Conservation (phyloP, 2,888 invertebrate genomes). For the Onthophagus sagittarius region DNA sequence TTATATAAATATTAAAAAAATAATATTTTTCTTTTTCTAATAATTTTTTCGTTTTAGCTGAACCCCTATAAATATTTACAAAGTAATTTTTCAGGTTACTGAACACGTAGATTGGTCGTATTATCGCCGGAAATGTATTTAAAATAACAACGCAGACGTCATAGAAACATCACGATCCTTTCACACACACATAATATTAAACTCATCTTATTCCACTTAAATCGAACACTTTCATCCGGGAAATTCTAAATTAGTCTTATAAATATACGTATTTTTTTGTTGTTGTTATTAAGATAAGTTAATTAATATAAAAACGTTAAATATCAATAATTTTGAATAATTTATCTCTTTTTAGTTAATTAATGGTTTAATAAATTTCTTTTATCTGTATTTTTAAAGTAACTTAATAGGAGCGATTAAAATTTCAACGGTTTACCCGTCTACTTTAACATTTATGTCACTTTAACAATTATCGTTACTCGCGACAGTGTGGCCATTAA, state of each 20-base stretch:
- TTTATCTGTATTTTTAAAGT: neutral
- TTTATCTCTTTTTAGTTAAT: too few relatives aligned
- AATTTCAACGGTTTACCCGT: neutral
- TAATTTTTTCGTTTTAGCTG: too few relatives aligned
- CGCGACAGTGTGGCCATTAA: neutral
- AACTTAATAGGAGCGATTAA: neutral
- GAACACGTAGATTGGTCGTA: conserved; percentile 15
- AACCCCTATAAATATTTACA: conserved; percentile 1
- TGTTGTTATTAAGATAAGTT: neutral
- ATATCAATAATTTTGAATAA: too few relatives aligned
- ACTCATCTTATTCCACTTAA: neutral
- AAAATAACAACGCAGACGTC: neutral
- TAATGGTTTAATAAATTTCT: too few relatives aligned
- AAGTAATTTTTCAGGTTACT: conserved; percentile 16
- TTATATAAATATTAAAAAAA: neutral
- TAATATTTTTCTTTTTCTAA: too few relatives aligned
- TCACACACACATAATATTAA: neutral
- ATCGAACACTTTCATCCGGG: neutral
- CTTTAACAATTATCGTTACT: neutral
- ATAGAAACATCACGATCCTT: neutral
- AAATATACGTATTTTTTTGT: neutral
- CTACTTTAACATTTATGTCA: conserved; percentile 6
- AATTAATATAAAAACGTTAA: too few relatives aligned
- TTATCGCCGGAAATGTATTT: conserved; percentile 16
- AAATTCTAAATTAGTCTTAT: neutral